These are phyloP conservation scores for Alloplasta piceator DNA, from an alignment of 2,888 invertebrate species.

Conservation along the genomic window DNA sequence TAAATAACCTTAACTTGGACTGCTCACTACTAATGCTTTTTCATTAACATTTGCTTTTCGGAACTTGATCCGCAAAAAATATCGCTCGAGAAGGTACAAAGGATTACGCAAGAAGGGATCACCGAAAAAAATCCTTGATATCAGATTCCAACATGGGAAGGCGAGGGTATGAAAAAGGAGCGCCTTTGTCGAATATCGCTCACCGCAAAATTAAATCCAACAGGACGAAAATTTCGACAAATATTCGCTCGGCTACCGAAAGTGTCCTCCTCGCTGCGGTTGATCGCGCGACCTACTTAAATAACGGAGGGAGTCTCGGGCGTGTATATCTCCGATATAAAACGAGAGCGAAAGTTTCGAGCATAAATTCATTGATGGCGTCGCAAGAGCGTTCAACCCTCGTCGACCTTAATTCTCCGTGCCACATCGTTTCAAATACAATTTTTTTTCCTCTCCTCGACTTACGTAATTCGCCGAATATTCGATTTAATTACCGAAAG, in stretches of 20 bases:
- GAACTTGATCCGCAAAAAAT: too few relatives aligned
- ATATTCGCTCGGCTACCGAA: not conserved
- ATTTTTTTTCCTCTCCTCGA: not conserved
- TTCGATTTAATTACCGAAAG: too few relatives aligned
- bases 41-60: too few relatives aligned
- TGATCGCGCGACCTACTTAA: constrained; percentile 3
- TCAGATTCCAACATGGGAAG: not conserved
- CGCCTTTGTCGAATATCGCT: not conserved
- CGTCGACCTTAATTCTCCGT: constrained; percentile 19
- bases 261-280: not conserved
- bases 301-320: not conserved
- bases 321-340: not conserved
- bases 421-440: not conserved
- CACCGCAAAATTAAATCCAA: not conserved
- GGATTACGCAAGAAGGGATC: not conserved
- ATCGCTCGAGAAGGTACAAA: too few relatives aligned
- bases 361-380: constrained; percentile 22
- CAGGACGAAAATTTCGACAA: not conserved
- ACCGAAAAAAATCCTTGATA: too few relatives aligned
- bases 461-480: not conserved
- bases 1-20: too few relatives aligned
- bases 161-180: not conserved
- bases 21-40: too few relatives aligned
- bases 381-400: constrained; percentile 13
- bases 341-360: constrained; percentile 30